These are phyloP conservation scores for Poicephalus meyeri DNA, from an alignment of 2,113 vertebrate genomes.

Conservation along the genomic window DNA sequence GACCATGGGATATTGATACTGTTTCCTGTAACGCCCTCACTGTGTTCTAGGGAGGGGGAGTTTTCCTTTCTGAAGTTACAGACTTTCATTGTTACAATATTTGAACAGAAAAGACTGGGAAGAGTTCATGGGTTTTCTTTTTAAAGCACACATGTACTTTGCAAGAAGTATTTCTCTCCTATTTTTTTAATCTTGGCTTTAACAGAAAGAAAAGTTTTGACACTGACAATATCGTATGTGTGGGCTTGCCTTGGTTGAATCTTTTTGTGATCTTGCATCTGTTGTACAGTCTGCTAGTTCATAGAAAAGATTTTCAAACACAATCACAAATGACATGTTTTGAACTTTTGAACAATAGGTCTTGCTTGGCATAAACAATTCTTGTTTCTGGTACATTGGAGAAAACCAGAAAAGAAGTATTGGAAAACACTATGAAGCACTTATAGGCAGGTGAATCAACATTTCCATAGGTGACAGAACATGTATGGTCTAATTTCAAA, in stretches of 20 bases:
- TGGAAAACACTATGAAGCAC: neutral
- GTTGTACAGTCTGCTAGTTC: constrained; percentile 13
- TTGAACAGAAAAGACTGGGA: neutral
- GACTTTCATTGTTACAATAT: neutral
- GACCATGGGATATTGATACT: neutral
- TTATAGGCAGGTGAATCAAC: neutral
- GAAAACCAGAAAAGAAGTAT: neutral
- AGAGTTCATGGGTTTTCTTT: neutral
- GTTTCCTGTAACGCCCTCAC: neutral
- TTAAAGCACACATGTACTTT: neutral
- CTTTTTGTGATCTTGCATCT: constrained; percentile 28
- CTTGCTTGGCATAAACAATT: neutral
- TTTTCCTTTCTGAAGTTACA: neutral
- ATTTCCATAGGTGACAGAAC: neutral
- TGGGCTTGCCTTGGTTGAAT: constrained; percentile 23
- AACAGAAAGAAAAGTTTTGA: neutral
- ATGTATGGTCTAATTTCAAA: neutral
- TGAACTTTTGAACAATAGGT: neutral
- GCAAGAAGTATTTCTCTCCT: neutral
- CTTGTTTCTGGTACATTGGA: neutral
- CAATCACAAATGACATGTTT: neutral
- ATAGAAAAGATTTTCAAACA: neutral
- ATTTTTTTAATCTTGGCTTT: neutral
- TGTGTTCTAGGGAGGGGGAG: neutral
- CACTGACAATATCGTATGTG: neutral